These are phyloP conservation scores for Meloidogyne hapla DNA, from an alignment of 1,140 invertebrate species.

Conservation along the genomic window DNA sequence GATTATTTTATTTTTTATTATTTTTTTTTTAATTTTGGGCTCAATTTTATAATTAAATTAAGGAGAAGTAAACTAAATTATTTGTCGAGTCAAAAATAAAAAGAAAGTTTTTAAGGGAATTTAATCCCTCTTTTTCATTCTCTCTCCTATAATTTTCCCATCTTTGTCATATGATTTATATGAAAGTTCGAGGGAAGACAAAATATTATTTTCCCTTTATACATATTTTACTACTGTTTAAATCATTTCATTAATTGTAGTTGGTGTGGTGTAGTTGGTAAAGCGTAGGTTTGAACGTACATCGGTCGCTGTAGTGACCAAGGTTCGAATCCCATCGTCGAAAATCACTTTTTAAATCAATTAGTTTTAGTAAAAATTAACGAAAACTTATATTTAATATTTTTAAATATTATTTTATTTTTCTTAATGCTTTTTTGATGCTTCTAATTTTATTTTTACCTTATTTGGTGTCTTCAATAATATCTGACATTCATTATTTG, in stretches of 20 bases:
- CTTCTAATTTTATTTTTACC: background rate
- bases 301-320: no score
- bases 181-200: background rate
- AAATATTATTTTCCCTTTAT: no score
- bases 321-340: background rate
- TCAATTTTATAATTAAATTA: no score
- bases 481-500: background rate
- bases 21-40: no score
- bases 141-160: no score
- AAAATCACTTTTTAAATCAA: background rate
- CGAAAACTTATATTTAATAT: background rate
- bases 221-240: no score
- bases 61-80: background rate
- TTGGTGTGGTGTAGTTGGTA: background rate
- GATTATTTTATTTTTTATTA: no score
- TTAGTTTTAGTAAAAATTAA: background rate
- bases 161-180: background rate
- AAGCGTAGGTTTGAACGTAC: no score
- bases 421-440: background rate
- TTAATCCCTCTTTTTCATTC: background rate
- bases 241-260: background rate
- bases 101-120: background rate
- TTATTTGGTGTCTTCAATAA: background rate
- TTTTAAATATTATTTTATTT: background rate
- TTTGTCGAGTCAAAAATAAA: background rate